These are phyloP conservation scores for Zaprionus lachaisei DNA, from an alignment of 1,140 invertebrate species.

Conservation along the genomic window DNA sequence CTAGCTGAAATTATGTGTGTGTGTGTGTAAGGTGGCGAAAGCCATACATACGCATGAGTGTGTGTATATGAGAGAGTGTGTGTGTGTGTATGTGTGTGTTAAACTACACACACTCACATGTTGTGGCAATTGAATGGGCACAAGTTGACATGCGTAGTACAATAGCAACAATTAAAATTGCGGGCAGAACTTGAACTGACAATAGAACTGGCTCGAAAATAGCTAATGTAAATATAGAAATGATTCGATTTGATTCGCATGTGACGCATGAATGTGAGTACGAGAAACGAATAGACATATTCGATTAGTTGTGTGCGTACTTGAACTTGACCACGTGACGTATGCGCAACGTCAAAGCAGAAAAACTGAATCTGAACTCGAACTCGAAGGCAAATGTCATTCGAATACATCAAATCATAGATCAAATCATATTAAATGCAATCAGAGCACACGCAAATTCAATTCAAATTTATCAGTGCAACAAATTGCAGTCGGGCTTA, in stretches of 20 bases:
- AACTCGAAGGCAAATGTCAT: conserved; percentile 16
- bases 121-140: conserved; percentile 71
- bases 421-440: neutral
- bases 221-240: conserved; percentile 45
- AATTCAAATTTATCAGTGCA: conserved; percentile 28
- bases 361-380: conserved; percentile 3
- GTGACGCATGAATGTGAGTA: conserved; percentile 44
- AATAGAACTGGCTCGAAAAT: conserved; percentile 34
- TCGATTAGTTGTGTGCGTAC: conserved; percentile 22
- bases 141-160: conserved; percentile 81
- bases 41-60: conserved; percentile 2
- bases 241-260: conserved; percentile 26
- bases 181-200: conserved; percentile 21
- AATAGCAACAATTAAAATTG: conserved; percentile 79
- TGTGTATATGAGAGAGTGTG: neutral
- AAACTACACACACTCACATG: conserved; percentile 17
- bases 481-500: conserved; percentile 22
- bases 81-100: neutral
- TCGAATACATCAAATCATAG: neutral
- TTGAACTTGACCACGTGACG: conserved; percentile 43
- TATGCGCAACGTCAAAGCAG: conserved; percentile 31
- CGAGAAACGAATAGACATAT: neutral
- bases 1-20: conserved; percentile 14
- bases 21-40: conserved; percentile 32
- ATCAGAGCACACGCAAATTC: conserved; percentile 11